phyloP scores from a whole-genome alignment of 2,797 vertebrate genomes.

The Sebastes miniatus region DNA sequence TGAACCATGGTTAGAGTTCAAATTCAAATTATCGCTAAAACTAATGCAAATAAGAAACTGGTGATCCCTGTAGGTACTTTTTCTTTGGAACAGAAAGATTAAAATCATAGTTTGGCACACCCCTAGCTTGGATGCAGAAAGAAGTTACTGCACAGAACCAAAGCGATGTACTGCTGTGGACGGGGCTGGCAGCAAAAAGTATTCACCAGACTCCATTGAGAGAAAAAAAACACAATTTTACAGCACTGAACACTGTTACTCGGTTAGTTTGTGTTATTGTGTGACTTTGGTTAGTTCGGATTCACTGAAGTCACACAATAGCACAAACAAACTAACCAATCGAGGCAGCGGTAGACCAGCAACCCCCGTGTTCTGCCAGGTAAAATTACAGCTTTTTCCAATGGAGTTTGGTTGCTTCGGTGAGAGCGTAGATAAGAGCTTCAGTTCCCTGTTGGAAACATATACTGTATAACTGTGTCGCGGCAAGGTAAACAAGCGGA shows the following conservation, averaged over 20 bases:
- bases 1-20: constrained; percentile 1
- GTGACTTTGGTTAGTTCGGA: too few species aligned
- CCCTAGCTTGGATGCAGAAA: too few species aligned
- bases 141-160: too few species aligned
- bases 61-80: not conserved
- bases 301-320: too few species aligned
- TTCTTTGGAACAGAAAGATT: not conserved
- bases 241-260: too few species aligned
- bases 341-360: not conserved
- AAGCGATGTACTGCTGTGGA: too few species aligned
- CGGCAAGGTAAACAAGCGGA: not conserved
- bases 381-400: too few species aligned
- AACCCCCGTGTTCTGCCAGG: not conserved
- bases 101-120: not conserved
- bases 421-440: not conserved
- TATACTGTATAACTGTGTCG: not conserved
- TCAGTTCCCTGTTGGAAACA: not conserved
- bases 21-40: not conserved
- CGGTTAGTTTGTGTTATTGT: too few species aligned
- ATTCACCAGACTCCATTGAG: not conserved
- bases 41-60: not conserved
- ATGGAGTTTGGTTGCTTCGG: not conserved
- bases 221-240: not conserved
- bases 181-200: too few species aligned
- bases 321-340: not conserved